Base-by-base conservation (phyloP, 2,888 invertebrate genomes). In the Chorisops tibialis region DNA sequence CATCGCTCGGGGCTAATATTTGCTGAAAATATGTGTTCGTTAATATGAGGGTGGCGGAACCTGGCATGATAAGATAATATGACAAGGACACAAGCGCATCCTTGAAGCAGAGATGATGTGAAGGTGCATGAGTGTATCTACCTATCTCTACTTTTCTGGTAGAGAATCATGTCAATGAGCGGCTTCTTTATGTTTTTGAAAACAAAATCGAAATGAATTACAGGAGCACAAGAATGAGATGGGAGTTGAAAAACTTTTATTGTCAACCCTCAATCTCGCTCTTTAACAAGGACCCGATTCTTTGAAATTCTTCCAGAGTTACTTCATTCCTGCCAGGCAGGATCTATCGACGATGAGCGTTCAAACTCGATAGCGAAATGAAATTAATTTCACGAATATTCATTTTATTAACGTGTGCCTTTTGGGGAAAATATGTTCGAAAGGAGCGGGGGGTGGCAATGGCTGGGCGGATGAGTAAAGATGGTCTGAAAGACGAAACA, bases 361-460 rank as follows among this genome's bases (percentile, higher is more conserved):
- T 37, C 12, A 41, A 16, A 12, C 41, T 5, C 16, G 1, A 18
- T 41, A 16, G 12, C 41, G 37, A 61, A 64, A 64, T 59, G 49
- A 64, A 64, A 64, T 64, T 64, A 64, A 64, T 64, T 64, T 64
- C 48, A 14, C 4, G 48, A 62, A 62, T 59, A 64, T 64, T 64
- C 64, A 59, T 62, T 64, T 64, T 64, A 64, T 64, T 61, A 64
- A 35, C 59, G 59, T 59, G 35, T 62, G 62, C 62, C 64, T 59
- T 54, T 62, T 61, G 45, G 62, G 49, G 61, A 52, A 19, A 38
- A 43, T 3, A 39, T 52, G 52, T 52, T 12, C 22, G 38, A 22
- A 6, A 6, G 30, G 14, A 35, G 16, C 9, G 1, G 38, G 1
- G 7, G 30, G 30, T 22, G 41, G 16, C 2, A 11, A 30, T 35